Evolutionary conservation across 1,140 invertebrate genomes (phyloP).

Genomic region (Chrysomallon squamiferum): DNA sequence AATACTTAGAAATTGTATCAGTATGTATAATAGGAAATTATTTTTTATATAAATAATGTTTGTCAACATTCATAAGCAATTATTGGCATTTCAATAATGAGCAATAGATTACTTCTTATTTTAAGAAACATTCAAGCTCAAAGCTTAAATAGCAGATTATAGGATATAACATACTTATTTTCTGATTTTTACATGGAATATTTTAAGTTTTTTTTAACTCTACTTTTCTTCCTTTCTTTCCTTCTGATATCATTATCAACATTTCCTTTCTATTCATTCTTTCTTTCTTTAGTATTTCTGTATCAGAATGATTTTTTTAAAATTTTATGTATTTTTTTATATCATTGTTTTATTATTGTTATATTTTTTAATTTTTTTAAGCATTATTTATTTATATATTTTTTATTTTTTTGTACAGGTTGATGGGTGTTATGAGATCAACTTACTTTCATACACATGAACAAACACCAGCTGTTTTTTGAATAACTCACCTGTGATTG

Average conservation of each 20-base stretch:
- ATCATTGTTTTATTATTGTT: no score
- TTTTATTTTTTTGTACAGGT: conserved; percentile 42
- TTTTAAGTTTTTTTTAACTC: no score
- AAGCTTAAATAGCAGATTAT: neutral
- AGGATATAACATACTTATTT: neutral
- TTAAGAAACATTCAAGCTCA: neutral
- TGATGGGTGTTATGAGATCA: conserved; percentile 56
- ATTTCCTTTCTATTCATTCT: no score
- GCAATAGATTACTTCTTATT: neutral
- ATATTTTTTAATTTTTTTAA: no score
- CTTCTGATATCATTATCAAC: no score
- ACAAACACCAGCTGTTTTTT: no score
- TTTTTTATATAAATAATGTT: neutral
- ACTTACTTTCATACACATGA: conserved; percentile 49
- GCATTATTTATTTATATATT: no score
- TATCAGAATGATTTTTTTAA: no score
- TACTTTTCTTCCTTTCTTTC: neutral
- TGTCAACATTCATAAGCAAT: neutral
- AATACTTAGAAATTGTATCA: neutral
- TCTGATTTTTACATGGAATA: neutral
- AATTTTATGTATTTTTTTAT: no score
- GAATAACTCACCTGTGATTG: no score
- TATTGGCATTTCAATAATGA: neutral
- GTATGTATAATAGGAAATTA: neutral
- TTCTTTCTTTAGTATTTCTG: no score